Evolutionary conservation across 2,888 invertebrate genomes (phyloP).

Genomic region (Chrysolina haemoptera): DNA sequence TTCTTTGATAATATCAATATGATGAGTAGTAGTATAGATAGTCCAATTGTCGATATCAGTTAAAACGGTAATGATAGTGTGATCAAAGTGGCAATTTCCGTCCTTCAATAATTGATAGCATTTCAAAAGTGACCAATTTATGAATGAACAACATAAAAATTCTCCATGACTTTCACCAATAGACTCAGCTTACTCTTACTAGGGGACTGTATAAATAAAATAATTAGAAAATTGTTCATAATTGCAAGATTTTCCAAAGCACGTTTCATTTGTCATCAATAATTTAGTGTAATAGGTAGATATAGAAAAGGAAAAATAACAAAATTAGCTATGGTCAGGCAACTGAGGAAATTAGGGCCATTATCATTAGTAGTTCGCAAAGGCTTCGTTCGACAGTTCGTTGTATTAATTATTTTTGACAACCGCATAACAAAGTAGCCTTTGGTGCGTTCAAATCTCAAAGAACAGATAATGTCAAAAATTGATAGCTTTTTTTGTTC

Average conservation of each 20-base stretch:
- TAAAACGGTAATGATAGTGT: slow-evolving; percentile 55
- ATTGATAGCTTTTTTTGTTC: too few relatives aligned
- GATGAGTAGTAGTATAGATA: slow-evolving; percentile 40
- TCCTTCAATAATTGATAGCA: slow-evolving; percentile 42
- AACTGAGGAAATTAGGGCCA: slow-evolving; percentile 39
- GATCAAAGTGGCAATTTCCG: slow-evolving; percentile 52
- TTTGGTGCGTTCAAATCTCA: too few relatives aligned
- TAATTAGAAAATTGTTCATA: slow-evolving; percentile 51
- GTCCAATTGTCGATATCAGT: slow-evolving; percentile 43
- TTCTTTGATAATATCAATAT: slow-evolving; percentile 42
- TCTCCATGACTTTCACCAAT: slow-evolving; percentile 14
- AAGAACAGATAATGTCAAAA: too few relatives aligned
- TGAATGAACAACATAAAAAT: slow-evolving; percentile 27
- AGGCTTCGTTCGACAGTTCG: slow-evolving; percentile 42
- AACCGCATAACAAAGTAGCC: too few relatives aligned
- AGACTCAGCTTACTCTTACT: slow-evolving; percentile 32
- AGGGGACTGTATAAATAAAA: slow-evolving; percentile 45
- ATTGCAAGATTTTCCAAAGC: slow-evolving; percentile 49
- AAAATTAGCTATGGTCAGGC: slow-evolving; percentile 45
- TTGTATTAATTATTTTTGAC: slow-evolving; percentile 20
- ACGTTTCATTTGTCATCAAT: slow-evolving; percentile 43
- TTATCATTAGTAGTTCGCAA: slow-evolving; percentile 43
- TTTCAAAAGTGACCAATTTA: slow-evolving; percentile 22
- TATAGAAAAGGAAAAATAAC: slow-evolving; percentile 45
- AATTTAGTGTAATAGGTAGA: slow-evolving; percentile 43